phyloP scores from a whole-genome alignment of 1,140 invertebrate genomes.

The Acromyrmex heyeri region DNA sequence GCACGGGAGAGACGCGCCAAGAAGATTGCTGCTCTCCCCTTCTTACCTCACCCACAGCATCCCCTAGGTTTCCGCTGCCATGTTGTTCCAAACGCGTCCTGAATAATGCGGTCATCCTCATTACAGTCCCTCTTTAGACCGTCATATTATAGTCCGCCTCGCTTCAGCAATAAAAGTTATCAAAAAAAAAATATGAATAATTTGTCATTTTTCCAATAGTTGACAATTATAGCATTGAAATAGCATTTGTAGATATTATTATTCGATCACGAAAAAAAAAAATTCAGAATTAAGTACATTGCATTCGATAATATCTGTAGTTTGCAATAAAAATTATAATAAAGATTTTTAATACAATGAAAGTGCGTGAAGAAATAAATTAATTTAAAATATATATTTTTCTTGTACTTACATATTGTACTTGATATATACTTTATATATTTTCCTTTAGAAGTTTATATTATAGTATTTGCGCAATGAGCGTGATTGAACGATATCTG shows the following conservation, averaged over 20 bases:
- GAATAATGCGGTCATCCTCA: conserved; percentile 82
- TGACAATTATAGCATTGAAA: background rate
- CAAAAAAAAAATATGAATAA: conserved; percentile 10
- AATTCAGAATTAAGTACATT: background rate
- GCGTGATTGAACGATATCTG: background rate
- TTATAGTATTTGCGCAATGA: conserved; percentile 58
- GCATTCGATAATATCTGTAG: background rate
- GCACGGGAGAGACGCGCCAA: conserved; percentile 75
- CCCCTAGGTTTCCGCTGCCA: conserved; percentile 67
- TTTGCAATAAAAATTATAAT: conserved; percentile 19
- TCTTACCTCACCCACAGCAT: conserved; percentile 26
- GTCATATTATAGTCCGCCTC: conserved; percentile 49
- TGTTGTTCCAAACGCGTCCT: conserved; percentile 83
- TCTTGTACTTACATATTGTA: too few relatives aligned
- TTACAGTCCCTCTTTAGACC: conserved; percentile 69
- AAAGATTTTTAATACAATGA: background rate
- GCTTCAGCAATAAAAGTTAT: conserved; percentile 38
- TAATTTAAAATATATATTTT: background rate
- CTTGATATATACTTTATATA: too few relatives aligned
- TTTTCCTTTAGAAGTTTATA: background rate
- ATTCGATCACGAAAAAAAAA: background rate
- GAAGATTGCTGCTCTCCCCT: conserved; percentile 73
- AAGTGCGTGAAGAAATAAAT: background rate
- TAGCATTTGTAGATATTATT: background rate
- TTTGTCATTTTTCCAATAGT: background rate